Base-by-base conservation (phyloP, 2,113 vertebrate genomes). In the Notarius quadriscutis region DNA sequence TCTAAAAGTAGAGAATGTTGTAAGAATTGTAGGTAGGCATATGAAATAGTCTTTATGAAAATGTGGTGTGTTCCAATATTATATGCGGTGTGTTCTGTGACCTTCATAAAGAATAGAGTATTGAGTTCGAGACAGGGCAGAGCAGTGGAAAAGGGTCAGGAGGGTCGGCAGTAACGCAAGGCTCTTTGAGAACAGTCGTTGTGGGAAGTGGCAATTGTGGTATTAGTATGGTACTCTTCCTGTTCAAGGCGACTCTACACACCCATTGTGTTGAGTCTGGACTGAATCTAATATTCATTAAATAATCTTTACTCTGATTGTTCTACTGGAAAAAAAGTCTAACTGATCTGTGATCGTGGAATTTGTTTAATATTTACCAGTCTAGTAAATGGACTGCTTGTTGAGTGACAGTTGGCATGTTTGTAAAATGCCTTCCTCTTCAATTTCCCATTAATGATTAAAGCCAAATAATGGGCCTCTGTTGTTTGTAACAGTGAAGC, bases 101-200 rank as follows among this genome's bases (percentile, higher is more conserved):
- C 85, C 85, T 86, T 86, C 53, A 71, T 57, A 72, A 81, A 57
- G 78, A 86, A 81, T 81, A 81, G 85, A 34, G 78, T 27, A 72
- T 34, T 86, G 85, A 81, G 58, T 69, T 81, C 1, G 85, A 81
- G 55, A 50, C 63, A 72, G 65, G 65, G 30, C 85, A 72, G 53
- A 77, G 72, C n/a, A 83, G 25, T 53, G 62, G 57, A 60, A 86
- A 71, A 58, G 51, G 65, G 63, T 71, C 78, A 71, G 65, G 53
- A 60, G 78, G 60, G 79, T 81, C 5, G 5, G 57, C 79, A 81
- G 18, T 2, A 48, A 41, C 5, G 78, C 78, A 48, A 72, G 20
- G 18, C 85, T 67, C 53, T 55, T 86, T 71, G 51, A 86, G 63
- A 69, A 81, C 58, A 81, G 65, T 81, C 85, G 20, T n/a, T 6